A percentile compares a stretch with the other conserved stretches of the same genome.
These are phyloP conservation scores for Notiomystis cincta DNA, from an alignment of 2,113 vertebrate genomes.

Conservation along the genomic window DNA sequence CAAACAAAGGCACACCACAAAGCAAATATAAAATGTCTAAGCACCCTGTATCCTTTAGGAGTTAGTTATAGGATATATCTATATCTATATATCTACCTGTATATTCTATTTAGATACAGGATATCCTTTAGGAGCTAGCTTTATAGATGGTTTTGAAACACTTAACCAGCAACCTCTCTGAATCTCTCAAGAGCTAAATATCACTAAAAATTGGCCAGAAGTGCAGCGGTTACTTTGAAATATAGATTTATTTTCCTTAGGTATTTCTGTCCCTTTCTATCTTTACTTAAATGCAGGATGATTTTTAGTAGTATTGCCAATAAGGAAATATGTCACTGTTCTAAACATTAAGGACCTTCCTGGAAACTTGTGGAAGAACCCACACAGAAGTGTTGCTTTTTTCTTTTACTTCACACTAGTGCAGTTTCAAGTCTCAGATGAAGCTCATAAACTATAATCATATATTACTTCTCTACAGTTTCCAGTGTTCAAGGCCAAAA, in stretches of 20 bases:
- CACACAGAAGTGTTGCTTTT: not conserved
- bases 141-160: not conserved
- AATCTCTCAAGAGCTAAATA: not conserved
- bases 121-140: not conserved
- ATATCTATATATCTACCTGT: too few species aligned
- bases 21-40: not conserved
- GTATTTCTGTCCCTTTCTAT: not conserved
- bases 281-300: not conserved
- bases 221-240: not conserved
- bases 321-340: not conserved
- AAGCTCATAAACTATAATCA: not conserved
- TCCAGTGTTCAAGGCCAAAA: not conserved
- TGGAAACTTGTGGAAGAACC: not conserved
- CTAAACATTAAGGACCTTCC: not conserved
- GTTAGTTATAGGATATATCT: too few species aligned
- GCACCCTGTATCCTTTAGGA: not conserved
- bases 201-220: not conserved
- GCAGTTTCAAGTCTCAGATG: not conserved
- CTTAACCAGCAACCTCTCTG: not conserved
- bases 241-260: not conserved
- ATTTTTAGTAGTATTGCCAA: not conserved
- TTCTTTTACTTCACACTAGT: not conserved
- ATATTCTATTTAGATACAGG: too few species aligned
- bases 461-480: not conserved
- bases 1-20: not conserved